A percentile compares a stretch with the other conserved stretches of the same genome.
These are phyloP conservation scores for Lysandra bellargus DNA, from an alignment of 2,888 invertebrate species.

Conservation along the genomic window DNA sequence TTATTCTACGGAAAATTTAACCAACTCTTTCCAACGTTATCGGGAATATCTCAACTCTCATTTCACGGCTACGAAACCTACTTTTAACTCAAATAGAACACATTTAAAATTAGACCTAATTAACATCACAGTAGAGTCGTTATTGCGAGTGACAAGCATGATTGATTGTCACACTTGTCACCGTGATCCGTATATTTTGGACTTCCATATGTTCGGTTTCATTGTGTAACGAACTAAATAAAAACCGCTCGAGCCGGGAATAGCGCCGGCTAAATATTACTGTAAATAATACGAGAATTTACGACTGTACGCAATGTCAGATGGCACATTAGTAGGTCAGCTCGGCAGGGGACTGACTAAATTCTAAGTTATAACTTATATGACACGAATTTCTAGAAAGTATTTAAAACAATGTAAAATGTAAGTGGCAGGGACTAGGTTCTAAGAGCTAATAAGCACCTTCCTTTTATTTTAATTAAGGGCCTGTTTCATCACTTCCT, in stretches of 20 bases:
- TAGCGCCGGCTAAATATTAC: conserved; percentile 23
- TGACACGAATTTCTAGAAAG: background rate
- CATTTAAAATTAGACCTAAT: conserved; percentile 24
- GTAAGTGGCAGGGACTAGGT: no score
- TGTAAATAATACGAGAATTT: conserved; percentile 34
- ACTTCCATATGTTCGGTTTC: conserved; percentile 21
- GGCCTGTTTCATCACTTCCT: no score
- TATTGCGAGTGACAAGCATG: conserved; percentile 9
- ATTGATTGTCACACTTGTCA: conserved; percentile 26
- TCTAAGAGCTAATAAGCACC: no score
- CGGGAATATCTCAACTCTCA: background rate
- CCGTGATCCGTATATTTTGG: conserved; percentile 21
- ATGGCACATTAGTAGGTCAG: conserved; percentile 24
- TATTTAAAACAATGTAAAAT: background rate
- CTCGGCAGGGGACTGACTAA: background rate
- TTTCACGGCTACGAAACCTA: conserved; percentile 17
- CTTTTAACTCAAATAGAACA: background rate
- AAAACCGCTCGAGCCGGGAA: conserved; percentile 22
- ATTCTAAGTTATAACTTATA: background rate
- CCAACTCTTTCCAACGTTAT: background rate
- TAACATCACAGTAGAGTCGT: conserved; percentile 10
- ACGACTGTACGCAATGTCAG: conserved; percentile 34
- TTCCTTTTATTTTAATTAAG: no score
- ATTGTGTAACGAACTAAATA: conserved; percentile 30
- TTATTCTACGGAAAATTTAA: background rate